phyloP scores from a whole-genome alignment of 2,888 invertebrate species.

The Diarsia rubi region DNA sequence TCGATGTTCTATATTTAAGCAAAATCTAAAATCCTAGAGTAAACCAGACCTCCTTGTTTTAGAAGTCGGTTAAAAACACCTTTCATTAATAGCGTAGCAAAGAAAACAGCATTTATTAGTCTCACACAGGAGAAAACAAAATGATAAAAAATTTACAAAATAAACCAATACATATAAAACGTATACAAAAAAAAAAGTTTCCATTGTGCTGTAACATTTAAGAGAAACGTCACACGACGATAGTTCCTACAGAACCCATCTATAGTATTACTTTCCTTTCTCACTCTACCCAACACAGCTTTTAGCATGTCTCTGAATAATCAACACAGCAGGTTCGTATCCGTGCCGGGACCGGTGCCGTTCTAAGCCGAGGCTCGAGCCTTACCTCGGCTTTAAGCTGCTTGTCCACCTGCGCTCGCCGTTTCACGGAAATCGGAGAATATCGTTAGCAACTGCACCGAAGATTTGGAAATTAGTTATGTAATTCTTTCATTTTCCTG shows the following conservation, averaged over 20 bases:
- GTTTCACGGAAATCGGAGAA: conserved; percentile 38
- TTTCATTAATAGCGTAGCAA: neutral
- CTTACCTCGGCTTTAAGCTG: conserved; percentile 52
- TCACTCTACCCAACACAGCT: conserved; percentile 7
- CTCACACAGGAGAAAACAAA: too few relatives aligned
- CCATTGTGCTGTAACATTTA: too few relatives aligned
- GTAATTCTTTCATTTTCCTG: neutral
- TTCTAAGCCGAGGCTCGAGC: conserved; percentile 45
- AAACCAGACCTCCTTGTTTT: too few relatives aligned
- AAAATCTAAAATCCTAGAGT: too few relatives aligned
- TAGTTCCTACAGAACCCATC: neutral
- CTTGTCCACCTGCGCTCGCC: conserved; percentile 55
- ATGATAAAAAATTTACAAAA: too few relatives aligned
- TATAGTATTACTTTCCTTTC: neutral
- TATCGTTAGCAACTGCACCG: conserved; percentile 35
- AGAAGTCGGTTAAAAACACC: neutral
- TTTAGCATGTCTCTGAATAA: conserved; percentile 50
- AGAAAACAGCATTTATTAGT: too few relatives aligned
- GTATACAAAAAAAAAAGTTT: too few relatives aligned
- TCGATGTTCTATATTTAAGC: too few relatives aligned
- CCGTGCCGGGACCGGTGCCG: conserved; percentile 5
- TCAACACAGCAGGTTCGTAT: conserved; percentile 35
- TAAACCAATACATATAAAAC: too few relatives aligned
- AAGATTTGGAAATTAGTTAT: conserved; percentile 3
- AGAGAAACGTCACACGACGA: neutral